Evolutionary conservation across 1,140 invertebrate species (phyloP).

Genomic region (Papilio xuthus): DNA sequence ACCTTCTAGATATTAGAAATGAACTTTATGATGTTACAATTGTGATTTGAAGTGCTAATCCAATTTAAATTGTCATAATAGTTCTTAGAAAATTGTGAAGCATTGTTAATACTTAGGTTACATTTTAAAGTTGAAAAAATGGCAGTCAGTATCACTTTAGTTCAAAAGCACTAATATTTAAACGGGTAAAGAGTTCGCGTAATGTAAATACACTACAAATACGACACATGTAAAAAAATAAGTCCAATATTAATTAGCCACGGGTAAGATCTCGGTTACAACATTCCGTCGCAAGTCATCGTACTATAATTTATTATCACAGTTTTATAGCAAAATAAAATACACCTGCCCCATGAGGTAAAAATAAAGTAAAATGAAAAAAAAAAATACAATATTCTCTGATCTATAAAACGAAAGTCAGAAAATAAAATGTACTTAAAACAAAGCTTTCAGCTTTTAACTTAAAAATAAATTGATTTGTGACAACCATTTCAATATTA

Average conservation of each 20-base stretch:
- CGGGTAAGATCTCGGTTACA: slow-evolving; percentile 53
- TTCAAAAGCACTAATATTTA: slow-evolving; percentile 55
- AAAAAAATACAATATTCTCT: slow-evolving; percentile 17
- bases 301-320: slow-evolving; percentile 62
- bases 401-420: slow-evolving; percentile 24
- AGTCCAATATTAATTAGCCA: slow-evolving; percentile 48
- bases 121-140: slow-evolving; percentile 45
- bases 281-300: slow-evolving; percentile 50
- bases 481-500: slow-evolving; percentile 47
- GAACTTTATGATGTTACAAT: neutral
- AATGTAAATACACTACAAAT: slow-evolving; percentile 28
- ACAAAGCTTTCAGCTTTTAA: slow-evolving; percentile 54
- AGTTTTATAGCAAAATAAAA: slow-evolving; percentile 61
- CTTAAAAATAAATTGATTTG: slow-evolving; percentile 56
- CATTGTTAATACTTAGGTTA: slow-evolving; percentile 19
- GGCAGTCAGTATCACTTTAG: slow-evolving; percentile 59
- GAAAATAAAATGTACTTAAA: slow-evolving; percentile 44
- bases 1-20: neutral
- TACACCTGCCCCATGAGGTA: slow-evolving; percentile 18
- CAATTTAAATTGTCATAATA: neutral
- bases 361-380: slow-evolving; percentile 27
- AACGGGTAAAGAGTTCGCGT: slow-evolving; percentile 32
- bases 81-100: neutral
- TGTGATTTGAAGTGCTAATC: neutral
- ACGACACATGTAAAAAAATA: slow-evolving; percentile 43